Base-by-base conservation (phyloP, 2,797 vertebrate species). In the Choloepus didactylus region DNA sequence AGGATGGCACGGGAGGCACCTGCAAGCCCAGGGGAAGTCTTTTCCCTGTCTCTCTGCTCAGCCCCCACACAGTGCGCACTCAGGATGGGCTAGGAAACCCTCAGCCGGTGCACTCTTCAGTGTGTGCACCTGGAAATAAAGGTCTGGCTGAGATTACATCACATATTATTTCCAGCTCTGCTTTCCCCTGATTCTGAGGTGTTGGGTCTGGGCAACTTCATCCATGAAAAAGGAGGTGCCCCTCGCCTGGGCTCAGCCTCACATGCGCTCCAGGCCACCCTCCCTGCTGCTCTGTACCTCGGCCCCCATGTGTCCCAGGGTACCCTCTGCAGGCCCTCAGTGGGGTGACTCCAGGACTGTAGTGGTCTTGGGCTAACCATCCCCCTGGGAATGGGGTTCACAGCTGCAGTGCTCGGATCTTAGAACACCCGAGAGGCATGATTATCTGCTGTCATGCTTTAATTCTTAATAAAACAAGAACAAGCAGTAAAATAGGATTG, bases 391-490 rank as follows among this genome's bases (percentile, higher is more conserved):
- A 93, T 6, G 83, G 85, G 41, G 73, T 95, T 97, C 46, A 44
- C 96, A 97, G 96, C 89, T 95, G 97, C 93, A 96, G 93, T 44
- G 41, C 93, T 98, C 97, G 95, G 98, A 93, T 44, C 97, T 96
- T 90, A 51, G 93, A 98, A 97, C 84, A 95, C 96, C 97, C 95
- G 19, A 97, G 97, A 98, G 97, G 96, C 91, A 27, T 79, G 97
- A 98, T 98, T 98, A 98, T 98, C 97, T 97, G 76, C 97, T 97
- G 97, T 96, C 96, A 87, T 95, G 96, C 87, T 97, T 97, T 97
- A 97, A 97, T 98, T 98, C 97, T 98, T 98, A 97, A 98, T 98
- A 97, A 98, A 98, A 98, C 95, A 97, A 98, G 97, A 97, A 92
- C 91, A 94, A 60, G 70, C 91, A 84, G 93, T 96, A 82, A 96